These are phyloP conservation scores for Lathamus discolor DNA, from an alignment of 2,113 vertebrate genomes.

Conservation along the genomic window DNA sequence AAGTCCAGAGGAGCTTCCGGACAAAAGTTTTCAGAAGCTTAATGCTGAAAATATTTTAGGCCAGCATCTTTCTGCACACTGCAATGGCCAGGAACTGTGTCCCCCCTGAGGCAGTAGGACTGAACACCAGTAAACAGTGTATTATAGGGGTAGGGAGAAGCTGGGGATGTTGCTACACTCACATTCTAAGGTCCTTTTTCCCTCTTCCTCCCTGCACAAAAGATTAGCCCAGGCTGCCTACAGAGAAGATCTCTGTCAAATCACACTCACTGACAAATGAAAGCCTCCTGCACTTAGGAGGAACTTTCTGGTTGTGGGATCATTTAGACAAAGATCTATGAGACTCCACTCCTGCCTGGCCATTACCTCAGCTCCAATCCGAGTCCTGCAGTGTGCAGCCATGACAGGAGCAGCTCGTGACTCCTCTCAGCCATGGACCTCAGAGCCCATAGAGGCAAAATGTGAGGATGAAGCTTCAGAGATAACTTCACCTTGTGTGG, in stretches of 20 bases:
- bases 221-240: neutral
- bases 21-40: neutral
- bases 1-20: neutral
- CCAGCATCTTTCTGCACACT: neutral
- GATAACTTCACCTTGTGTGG: rapidly evolving
- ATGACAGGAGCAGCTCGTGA: neutral
- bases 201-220: neutral
- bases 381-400: neutral
- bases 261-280: neutral
- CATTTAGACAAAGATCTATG: neutral
- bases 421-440: neutral
- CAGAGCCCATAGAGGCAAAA: neutral
- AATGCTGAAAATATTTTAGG: neutral
- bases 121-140: neutral
- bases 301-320: neutral
- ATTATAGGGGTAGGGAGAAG: neutral
- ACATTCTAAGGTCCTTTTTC: neutral
- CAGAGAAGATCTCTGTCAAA: conserved; percentile 5
- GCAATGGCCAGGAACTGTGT: neutral
- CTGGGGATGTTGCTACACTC: neutral
- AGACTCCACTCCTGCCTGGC: neutral
- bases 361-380: neutral
- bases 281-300: neutral
- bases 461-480: neutral
- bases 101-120: neutral